Evolutionary conservation across 2,113 vertebrate genomes (phyloP), one percentile per base, ranked within the genome.

Genomic region (Grantiella picta): DNA sequence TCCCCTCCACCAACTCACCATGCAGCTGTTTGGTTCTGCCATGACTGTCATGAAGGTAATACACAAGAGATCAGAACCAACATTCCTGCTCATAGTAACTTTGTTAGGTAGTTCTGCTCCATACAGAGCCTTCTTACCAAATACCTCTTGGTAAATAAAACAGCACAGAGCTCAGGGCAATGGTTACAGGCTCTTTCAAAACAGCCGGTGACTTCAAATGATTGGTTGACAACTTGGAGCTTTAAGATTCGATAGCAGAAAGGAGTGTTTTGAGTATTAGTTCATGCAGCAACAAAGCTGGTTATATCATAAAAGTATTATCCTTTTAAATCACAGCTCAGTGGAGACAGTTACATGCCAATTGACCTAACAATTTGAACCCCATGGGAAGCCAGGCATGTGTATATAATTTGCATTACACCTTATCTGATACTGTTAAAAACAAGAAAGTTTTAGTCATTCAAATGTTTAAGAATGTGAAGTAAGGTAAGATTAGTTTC

Each of bases 251-350:
- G 15, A 63, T 20, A 78, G 52, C 25, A 88, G 38, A 82, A 93
- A 80, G 10, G 14, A 44, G 7, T 69, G 79, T 40, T 94, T 95
- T 94, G 64, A 84, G 57, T 84, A 70, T 56, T 76, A 91, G 45
- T 17, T 94, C 38, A 73, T 50, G 22, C 42, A 77, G 22, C 18
- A 44, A 56, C 79, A 84, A 85, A 80, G 3, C 57, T 80, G 52
- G 15, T 91, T 90, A 80, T 49, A 64, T 80, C 83, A 91, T 31
- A 75, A 89, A 95, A 91, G 73, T 35, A 61, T n/a, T 85, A 94
- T 85, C 38, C 44, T 61, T 78, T 83, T 45, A 95, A 90, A 91
- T 80, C 81, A 83, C 59, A 92, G n/a, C 44, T 91, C 63, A 85
- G 31, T 61, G 68, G 27, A 87, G 20, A 50, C 44, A 66, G 42